phyloP scores from a whole-genome alignment of 2,797 vertebrate genomes.

The Halcyon smyrnensis region DNA sequence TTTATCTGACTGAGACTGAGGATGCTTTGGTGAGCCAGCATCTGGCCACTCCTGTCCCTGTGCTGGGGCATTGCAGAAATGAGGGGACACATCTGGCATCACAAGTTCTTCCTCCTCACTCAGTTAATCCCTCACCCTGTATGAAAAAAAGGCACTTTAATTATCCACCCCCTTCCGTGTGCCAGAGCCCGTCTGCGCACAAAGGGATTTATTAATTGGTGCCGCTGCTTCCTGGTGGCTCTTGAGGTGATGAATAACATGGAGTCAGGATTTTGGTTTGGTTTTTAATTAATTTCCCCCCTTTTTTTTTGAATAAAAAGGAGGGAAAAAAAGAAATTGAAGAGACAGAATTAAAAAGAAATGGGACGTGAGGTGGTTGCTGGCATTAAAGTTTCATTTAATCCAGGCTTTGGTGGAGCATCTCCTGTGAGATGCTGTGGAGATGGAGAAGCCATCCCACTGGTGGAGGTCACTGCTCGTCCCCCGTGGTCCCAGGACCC shows the following conservation, averaged over 20 bases:
- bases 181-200: neutral
- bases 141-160: neutral
- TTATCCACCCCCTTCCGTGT: neutral
- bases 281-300: neutral
- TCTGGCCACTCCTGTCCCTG: neutral
- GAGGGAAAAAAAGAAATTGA: accelerated
- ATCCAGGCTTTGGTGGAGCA: neutral
- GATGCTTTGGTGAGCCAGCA: neutral
- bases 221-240: neutral
- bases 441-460: neutral
- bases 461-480: neutral
- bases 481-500: too few species aligned
- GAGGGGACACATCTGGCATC: neutral
- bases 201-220: conserved; percentile 1
- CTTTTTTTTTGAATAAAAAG: neutral
- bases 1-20: neutral
- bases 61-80: neutral
- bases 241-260: neutral
- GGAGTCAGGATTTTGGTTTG: neutral
- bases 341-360: neutral
- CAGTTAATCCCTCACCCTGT: neutral
- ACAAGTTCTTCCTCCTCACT: neutral
- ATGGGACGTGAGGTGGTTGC: neutral
- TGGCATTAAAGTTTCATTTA: neutral
- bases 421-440: neutral